phyloP scores from a whole-genome alignment of 2,797 vertebrate species.

The Fratercula arctica region DNA sequence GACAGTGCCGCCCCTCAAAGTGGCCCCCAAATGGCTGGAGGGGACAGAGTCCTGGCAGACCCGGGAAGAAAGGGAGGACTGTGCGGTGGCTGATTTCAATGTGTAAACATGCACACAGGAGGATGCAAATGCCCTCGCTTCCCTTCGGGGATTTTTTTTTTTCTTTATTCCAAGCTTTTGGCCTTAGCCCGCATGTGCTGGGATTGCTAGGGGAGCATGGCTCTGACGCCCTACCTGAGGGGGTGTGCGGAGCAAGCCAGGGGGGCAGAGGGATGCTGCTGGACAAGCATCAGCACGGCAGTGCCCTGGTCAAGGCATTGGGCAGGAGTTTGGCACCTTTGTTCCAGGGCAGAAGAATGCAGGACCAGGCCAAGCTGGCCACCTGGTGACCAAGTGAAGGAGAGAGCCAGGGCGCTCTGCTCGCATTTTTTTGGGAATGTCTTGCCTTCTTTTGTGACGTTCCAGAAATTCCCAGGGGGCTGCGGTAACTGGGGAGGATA shows the following conservation, averaged over 20 bases:
- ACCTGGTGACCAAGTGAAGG: rapidly evolving
- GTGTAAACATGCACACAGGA: background rate
- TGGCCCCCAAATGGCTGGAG: background rate
- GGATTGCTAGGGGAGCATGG: background rate
- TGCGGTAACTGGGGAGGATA: background rate
- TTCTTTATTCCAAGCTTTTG: background rate
- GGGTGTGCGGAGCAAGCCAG: background rate
- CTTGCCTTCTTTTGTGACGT: background rate
- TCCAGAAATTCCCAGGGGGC: background rate
- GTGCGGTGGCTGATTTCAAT: background rate
- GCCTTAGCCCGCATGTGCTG: background rate
- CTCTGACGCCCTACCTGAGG: too few relatives aligned
- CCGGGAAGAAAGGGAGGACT: background rate
- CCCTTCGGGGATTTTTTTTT: background rate
- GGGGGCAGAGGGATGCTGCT: background rate
- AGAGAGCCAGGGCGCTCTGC: background rate
- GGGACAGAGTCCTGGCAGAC: background rate
- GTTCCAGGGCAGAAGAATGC: background rate
- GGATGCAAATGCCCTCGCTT: background rate
- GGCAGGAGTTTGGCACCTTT: background rate
- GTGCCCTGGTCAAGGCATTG: rapidly evolving
- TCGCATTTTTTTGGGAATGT: background rate
- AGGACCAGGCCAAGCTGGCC: background rate
- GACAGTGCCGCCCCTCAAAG: background rate
- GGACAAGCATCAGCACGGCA: background rate